Conservation (phyloP, 2,113 vertebrate genomes). For the Psilopogon haemacephalus region DNA sequence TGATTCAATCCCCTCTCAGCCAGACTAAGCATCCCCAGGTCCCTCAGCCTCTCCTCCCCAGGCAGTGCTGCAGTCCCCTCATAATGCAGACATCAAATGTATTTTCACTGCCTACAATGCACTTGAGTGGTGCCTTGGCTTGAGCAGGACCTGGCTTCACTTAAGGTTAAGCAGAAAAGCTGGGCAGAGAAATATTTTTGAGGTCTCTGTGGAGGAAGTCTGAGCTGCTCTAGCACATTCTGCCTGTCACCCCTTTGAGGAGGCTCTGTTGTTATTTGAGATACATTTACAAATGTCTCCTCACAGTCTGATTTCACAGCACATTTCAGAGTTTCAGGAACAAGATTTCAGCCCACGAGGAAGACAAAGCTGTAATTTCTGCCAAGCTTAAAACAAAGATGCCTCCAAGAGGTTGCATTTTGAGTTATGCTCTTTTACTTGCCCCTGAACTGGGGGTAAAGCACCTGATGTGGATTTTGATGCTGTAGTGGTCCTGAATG, state of each 20-base stretch:
- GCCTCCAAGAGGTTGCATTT: background rate
- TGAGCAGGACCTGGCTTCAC: background rate
- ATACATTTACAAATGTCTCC: background rate
- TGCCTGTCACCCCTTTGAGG: background rate
- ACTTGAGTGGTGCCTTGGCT: background rate
- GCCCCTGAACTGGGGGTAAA: background rate
- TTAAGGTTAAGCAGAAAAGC: background rate
- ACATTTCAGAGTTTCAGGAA: background rate
- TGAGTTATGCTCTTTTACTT: background rate
- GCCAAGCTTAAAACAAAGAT: background rate
- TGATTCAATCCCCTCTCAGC: no score
- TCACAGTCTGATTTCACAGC: background rate
- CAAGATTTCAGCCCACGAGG: background rate
- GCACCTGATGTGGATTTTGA: background rate
- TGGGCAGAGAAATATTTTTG: background rate
- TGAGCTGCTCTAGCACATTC: background rate
- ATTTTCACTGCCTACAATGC: no score
- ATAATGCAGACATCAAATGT: no score
- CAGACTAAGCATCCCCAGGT: no score
- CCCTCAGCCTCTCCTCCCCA: no score
- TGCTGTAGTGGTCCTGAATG: fast-evolving
- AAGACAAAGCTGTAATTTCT: background rate
- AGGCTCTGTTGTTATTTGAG: background rate
- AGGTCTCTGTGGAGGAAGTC: background rate
- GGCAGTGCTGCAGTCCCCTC: no score